phyloP scores from a whole-genome alignment of 2,113 vertebrate species.

The Aegotheles bennettii region DNA sequence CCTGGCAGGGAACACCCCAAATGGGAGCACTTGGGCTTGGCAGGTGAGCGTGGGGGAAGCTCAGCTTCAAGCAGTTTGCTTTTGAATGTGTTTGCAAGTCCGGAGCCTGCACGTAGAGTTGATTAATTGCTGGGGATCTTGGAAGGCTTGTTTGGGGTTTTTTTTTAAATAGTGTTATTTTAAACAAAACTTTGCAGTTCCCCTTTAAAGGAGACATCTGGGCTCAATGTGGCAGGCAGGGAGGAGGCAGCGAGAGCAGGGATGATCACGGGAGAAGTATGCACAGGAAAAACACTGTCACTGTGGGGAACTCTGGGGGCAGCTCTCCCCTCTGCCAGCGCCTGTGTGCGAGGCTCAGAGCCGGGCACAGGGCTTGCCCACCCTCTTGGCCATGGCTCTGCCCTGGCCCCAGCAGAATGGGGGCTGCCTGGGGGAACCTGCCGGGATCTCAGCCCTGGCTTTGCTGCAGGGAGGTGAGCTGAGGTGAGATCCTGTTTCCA shows the following conservation, averaged over 20 bases:
- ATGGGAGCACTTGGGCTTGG: background rate
- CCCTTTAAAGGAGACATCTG: constrained; percentile 69
- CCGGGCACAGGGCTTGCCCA: background rate
- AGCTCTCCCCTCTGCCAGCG: background rate
- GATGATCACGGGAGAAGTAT: background rate
- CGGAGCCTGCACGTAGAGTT: background rate
- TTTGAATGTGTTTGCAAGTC: background rate
- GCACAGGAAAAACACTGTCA: background rate
- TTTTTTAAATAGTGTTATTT: constrained; percentile 48
- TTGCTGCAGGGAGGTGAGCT: background rate
- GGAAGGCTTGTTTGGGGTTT: background rate
- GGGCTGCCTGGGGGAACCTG: background rate
- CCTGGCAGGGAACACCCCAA: background rate
- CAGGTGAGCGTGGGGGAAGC: background rate
- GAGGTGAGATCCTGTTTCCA: background rate
- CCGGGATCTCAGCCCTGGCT: background rate
- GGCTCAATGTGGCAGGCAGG: constrained; percentile 40
- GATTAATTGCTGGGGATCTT: constrained; percentile 54
- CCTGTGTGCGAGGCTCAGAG: background rate
- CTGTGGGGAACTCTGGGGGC: fast-evolving
- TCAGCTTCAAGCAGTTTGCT: background rate
- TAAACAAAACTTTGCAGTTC: constrained; percentile 56
- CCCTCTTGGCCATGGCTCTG: background rate
- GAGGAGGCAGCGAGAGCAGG: background rate
- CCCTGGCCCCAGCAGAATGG: fast-evolving